Evolutionary conservation across 64 coral and sea anemone species (phyloP).

Genomic region (Acropora tenuis): DNA sequence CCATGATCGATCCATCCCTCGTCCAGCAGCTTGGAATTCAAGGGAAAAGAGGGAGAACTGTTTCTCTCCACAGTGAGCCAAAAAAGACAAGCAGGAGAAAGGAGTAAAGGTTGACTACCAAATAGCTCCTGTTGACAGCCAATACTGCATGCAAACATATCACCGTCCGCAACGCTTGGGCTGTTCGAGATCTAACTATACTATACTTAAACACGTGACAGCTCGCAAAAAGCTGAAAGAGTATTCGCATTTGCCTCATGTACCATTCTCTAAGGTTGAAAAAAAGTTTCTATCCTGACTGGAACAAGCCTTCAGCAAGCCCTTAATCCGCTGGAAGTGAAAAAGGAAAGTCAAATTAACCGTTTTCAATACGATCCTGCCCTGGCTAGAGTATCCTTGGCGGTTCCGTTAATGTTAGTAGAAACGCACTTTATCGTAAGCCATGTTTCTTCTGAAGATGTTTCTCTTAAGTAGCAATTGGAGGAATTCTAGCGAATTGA

Average conservation of each 20-base stretch:
- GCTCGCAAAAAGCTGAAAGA: not conserved
- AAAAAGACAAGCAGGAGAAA: conserved; percentile 13
- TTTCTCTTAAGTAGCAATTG: conserved; percentile 8
- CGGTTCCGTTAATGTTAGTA: not conserved
- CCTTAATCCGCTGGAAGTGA: conserved; percentile 31
- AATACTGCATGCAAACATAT: not conserved
- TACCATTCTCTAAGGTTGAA: conserved; percentile 36
- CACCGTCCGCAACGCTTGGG: conserved; percentile 8
- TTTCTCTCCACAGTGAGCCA: conserved; percentile 15
- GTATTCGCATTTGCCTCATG: conserved; percentile 40
- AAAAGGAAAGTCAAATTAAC: conserved; percentile 30
- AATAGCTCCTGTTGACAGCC: not conserved
- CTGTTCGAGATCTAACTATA: conserved; percentile 39
- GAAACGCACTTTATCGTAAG: not conserved
- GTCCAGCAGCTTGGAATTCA: conserved; percentile 14
- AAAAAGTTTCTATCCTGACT: conserved; percentile 48
- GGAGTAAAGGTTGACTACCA: conserved; percentile 13
- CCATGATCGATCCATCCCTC: conserved; percentile 37
- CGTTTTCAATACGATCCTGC: conserved; percentile 21
- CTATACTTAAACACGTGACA: conserved; percentile 24
- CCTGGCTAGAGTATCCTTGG: conserved; percentile 52
- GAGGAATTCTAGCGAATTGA: conserved; percentile 40
- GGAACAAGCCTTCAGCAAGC: conserved; percentile 43
- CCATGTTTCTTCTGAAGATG: conserved; percentile 8
- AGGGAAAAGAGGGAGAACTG: conserved; percentile 3